phyloP scores from a whole-genome alignment of 2,113 vertebrate genomes.

The Corythornis cristatus region DNA sequence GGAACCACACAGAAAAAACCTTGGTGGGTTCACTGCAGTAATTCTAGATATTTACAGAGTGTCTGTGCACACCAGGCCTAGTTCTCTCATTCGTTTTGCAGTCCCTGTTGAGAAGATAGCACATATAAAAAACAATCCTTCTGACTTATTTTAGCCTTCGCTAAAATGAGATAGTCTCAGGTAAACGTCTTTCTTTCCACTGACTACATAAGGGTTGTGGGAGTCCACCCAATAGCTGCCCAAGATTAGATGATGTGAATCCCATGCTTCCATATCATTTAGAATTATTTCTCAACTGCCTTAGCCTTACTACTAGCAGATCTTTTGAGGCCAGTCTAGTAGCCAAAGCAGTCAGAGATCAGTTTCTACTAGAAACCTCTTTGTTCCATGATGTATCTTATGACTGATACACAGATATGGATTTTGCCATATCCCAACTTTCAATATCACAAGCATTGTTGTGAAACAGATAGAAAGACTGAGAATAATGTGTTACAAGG shows the following conservation, averaged over 20 bases:
- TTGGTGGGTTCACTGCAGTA: background rate
- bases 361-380: background rate
- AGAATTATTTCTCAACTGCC: background rate
- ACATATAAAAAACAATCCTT: background rate
- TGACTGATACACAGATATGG: background rate
- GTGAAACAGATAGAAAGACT: background rate
- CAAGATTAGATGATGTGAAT: background rate
- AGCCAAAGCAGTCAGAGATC: background rate
- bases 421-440: background rate
- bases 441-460: accelerated
- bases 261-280: background rate
- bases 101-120: background rate
- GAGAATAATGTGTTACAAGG: background rate
- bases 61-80: background rate
- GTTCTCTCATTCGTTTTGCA: background rate
- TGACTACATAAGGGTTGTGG: background rate
- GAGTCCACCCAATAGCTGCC: background rate
- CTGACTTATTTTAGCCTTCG: background rate
- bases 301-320: background rate
- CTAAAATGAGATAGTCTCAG: background rate
- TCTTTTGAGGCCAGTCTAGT: background rate
- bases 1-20: background rate
- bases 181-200: background rate
- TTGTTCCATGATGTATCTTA: background rate
- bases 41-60: background rate